A percentile compares a stretch with the other conserved stretches of the same genome.
These are phyloP conservation scores for Trichogramma pretiosum DNA, from an alignment of 1,140 invertebrate species.

Conservation along the genomic window DNA sequence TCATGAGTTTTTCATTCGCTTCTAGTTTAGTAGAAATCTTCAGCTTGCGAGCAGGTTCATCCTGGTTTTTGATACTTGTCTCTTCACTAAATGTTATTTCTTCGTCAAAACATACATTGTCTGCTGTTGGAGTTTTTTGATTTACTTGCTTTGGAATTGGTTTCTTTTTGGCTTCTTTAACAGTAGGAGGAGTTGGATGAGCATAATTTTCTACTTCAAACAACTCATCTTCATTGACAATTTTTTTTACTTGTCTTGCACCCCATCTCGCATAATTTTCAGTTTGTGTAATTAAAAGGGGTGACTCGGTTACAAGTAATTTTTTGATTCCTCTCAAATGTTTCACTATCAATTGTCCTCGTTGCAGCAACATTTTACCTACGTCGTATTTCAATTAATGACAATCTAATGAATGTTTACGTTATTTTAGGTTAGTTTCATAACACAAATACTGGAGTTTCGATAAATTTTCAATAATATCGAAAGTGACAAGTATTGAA, in stretches of 20 bases:
- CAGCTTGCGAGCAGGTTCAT: too few species aligned
- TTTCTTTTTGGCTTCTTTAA: constrained; percentile 1
- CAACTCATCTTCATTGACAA: constrained; percentile 32
- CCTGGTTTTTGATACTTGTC: constrained; percentile 7
- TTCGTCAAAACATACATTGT: too few species aligned
- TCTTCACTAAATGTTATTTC: too few species aligned
- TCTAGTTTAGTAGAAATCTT: constrained; percentile 15
- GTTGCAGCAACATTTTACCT: constrained; percentile 12
- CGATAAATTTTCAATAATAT: too few species aligned
- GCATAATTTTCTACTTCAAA: constrained; percentile 6
- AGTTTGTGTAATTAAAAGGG: background rate
- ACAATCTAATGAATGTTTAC: background rate
- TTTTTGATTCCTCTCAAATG: background rate
- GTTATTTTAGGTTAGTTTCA: constrained; percentile 10
- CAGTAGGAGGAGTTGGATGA: too few species aligned
- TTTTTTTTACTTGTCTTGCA: constrained; percentile 22
- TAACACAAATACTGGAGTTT: too few species aligned
- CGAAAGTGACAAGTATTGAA: too few species aligned
- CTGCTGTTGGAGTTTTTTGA: too few species aligned
- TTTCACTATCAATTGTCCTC: background rate
- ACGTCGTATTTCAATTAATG: too few species aligned
- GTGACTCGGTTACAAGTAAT: background rate
- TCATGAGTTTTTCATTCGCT: constrained; percentile 23
- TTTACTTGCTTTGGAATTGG: too few species aligned
- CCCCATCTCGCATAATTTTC: constrained; percentile 19